Evolutionary conservation across 2,113 vertebrate genomes (phyloP).

Genomic region (Ophthalmolycus amberensis): DNA sequence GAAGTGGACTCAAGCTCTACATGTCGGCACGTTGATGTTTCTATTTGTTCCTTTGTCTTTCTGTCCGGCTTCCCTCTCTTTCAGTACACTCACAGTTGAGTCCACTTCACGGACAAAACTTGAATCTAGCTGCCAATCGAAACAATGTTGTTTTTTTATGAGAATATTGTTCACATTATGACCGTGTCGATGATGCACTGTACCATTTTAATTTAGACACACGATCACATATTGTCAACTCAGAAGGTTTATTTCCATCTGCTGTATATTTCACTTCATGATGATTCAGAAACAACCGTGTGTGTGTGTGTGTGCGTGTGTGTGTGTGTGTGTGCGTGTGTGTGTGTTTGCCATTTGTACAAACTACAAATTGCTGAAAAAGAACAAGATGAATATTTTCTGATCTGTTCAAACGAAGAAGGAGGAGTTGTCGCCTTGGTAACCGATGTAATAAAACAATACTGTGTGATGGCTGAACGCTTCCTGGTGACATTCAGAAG

Average conservation of each 20-base stretch:
- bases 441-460: constrained; percentile 77
- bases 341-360: constrained; percentile 63
- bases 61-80: constrained; percentile 10
- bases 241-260: constrained; percentile 10
- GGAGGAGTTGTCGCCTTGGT: constrained; percentile 63
- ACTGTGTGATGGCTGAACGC: constrained; percentile 29
- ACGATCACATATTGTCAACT: background rate
- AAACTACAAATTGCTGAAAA: constrained; percentile 56
- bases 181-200: constrained; percentile 17
- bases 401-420: constrained; percentile 58
- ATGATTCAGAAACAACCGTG: constrained; percentile 51
- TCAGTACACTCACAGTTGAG: background rate
- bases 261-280: constrained; percentile 48
- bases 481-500: constrained; percentile 5
- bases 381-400: constrained; percentile 74
- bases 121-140: constrained; percentile 55
- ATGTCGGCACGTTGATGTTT: constrained; percentile 36
- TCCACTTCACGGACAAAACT: constrained; percentile 43
- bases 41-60: background rate
- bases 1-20: constrained; percentile 35
- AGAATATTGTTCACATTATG: constrained; percentile 25
- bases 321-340: constrained; percentile 1
- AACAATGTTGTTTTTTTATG: constrained; percentile 23
- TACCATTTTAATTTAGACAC: constrained; percentile 26
- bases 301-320: background rate